phyloP scores from a whole-genome alignment of 1,140 invertebrate species.

The Hyphantria cunea region DNA sequence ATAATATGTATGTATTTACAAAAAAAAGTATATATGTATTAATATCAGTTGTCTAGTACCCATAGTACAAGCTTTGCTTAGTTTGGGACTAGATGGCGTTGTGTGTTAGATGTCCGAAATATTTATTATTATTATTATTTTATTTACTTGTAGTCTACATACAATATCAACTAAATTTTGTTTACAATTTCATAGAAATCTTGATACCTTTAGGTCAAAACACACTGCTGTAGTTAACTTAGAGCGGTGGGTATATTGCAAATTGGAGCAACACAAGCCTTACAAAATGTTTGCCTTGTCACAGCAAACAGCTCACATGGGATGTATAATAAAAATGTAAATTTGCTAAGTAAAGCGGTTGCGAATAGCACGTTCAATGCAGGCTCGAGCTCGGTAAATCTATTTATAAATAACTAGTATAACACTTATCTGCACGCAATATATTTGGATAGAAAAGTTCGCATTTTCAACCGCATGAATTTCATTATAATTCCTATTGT shows the following conservation, averaged over 20 bases:
- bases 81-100: too few relatives aligned
- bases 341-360: conserved; percentile 33
- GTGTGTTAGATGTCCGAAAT: too few relatives aligned
- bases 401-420: conserved; percentile 37
- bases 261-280: conserved; percentile 26
- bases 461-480: conserved; percentile 7
- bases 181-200: too few relatives aligned
- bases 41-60: too few relatives aligned
- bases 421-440: conserved; percentile 36
- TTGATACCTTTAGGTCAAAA: conserved; percentile 7
- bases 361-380: conserved; percentile 33
- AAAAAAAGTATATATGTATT: too few relatives aligned
- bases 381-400: conserved; percentile 28
- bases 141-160: too few relatives aligned
- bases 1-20: too few relatives aligned
- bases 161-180: too few relatives aligned
- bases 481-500: conserved; percentile 15
- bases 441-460: conserved; percentile 31
- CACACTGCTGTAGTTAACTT: conserved; percentile 11
- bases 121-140: too few relatives aligned
- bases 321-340: conserved; percentile 42
- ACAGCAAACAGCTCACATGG: conserved; percentile 28
- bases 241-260: conserved; percentile 10
- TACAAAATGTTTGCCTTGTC: conserved; percentile 28
- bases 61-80: too few relatives aligned